Percentiles rank a stretch among this genome's conserved stretches.
These are phyloP conservation scores for Eciton burchellii DNA, from an alignment of 1,140 invertebrate genomes.

Conservation along the genomic window DNA sequence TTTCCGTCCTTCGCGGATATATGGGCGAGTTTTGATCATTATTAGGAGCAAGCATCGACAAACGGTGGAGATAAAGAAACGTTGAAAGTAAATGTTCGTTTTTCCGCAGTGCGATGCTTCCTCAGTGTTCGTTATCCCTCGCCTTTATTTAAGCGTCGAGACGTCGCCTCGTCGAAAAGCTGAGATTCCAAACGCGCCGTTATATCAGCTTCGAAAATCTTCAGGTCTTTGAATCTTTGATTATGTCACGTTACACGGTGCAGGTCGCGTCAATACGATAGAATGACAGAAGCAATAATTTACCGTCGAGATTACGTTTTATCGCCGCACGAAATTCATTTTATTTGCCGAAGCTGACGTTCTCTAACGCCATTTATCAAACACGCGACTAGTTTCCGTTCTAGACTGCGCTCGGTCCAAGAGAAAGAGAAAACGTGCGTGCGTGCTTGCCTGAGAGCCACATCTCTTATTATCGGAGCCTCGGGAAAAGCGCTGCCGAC, in stretches of 20 bases:
- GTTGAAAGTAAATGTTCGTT: no score
- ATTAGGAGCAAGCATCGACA: no score
- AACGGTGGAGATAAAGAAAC: no score
- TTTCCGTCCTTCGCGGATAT: no score
- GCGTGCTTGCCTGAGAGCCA: constrained; percentile 15
- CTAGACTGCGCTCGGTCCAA: constrained; percentile 5
- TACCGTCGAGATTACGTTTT: constrained; percentile 1
- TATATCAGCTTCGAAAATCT: background rate
- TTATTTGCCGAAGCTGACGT: background rate
- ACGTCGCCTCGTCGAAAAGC: background rate
- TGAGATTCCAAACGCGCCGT: background rate
- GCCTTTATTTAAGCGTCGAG: no score
- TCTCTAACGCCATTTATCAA: constrained; percentile 11
- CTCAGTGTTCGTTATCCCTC: no score
- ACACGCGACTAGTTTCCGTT: constrained; percentile 27
- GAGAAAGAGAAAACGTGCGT: no score
- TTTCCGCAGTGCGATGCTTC: no score
- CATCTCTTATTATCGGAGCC: constrained; percentile 11
- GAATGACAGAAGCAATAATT: background rate
- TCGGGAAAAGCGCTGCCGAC: constrained; percentile 39
- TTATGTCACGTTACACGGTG: background rate
- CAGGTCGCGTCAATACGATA: background rate
- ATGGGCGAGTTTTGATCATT: no score
- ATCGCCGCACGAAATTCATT: background rate
- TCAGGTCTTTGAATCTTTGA: background rate